These are phyloP conservation scores for Ailuropoda melanoleuca DNA, from an alignment of 2,113 vertebrate species.

Conservation along the genomic window DNA sequence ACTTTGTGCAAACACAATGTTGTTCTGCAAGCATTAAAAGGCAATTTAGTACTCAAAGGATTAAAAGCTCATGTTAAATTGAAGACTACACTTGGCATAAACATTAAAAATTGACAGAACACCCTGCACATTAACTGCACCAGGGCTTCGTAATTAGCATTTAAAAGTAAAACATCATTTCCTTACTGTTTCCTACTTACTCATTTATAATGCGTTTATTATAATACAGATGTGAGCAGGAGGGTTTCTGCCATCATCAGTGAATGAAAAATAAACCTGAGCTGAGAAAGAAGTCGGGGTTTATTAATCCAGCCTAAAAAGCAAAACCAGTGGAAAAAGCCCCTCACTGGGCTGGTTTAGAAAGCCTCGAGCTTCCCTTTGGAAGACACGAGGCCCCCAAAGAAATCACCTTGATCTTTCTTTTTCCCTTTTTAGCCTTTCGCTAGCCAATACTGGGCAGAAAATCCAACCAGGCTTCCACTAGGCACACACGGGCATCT, in stretches of 20 bases:
- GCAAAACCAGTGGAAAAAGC: conserved; percentile 51
- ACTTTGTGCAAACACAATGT: conserved; percentile 93
- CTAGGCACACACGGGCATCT: not conserved
- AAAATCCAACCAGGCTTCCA: not conserved
- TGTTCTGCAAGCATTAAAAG: conserved; percentile 95
- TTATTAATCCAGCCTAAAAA: conserved; percentile 74
- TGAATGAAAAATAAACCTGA: conserved; percentile 72
- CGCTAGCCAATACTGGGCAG: not conserved
- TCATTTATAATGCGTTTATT: conserved; percentile 92
- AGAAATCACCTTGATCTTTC: not conserved
- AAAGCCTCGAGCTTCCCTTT: conserved; percentile 29
- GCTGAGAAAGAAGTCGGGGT: conserved; percentile 47
- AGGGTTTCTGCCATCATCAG: conserved; percentile 80
- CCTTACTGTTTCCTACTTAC: conserved; percentile 90
- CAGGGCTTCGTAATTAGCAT: conserved; percentile 91
- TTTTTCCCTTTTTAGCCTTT: not conserved
- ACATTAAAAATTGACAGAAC: conserved; percentile 97
- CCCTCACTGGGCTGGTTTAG: conserved; percentile 59
- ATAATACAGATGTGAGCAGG: conserved; percentile 85
- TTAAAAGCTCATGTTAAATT: conserved; percentile 99
- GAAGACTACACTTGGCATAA: conserved; percentile 96
- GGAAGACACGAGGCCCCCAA: conserved; percentile 37
- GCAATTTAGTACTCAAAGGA: conserved; percentile 97
- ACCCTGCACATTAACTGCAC: conserved; percentile 93
- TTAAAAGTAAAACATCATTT: conserved; percentile 93